phyloP scores from a whole-genome alignment of 2,888 invertebrate species.

The Odontomyia ornata region DNA sequence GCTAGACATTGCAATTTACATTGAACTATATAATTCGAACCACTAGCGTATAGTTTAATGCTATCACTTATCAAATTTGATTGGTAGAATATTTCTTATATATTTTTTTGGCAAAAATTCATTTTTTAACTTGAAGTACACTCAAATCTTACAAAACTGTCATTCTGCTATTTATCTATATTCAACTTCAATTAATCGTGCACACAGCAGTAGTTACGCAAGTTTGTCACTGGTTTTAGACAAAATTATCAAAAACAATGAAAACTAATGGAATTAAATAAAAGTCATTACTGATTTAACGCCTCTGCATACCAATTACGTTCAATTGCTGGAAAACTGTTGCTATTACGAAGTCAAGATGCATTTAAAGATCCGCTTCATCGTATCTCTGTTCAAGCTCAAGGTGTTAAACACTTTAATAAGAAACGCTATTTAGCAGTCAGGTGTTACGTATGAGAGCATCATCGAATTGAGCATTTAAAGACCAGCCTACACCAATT shows the following conservation, averaged over 20 bases:
- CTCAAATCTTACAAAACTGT: too few relatives aligned
- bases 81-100: too few relatives aligned
- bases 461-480: neutral
- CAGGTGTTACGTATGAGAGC: neutral
- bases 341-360: neutral
- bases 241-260: constrained; percentile 4
- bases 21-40: too few relatives aligned
- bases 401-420: neutral
- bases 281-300: neutral
- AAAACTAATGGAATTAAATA: constrained; percentile 1
- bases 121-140: too few relatives aligned
- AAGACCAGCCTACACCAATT: neutral
- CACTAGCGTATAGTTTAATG: too few relatives aligned
- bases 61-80: too few relatives aligned
- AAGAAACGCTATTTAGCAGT: neutral
- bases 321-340: neutral
- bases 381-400: neutral
- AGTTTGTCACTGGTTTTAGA: neutral
- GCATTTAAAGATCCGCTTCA: constrained; percentile 6
- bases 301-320: constrained; percentile 23
- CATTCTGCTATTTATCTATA: too few relatives aligned
- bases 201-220: too few relatives aligned
- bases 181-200: too few relatives aligned
- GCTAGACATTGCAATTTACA: too few relatives aligned
- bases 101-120: too few relatives aligned